Base-by-base conservation (phyloP, 64 coral and sea anemone species). In the Exaiptasia diaphana region DNA sequence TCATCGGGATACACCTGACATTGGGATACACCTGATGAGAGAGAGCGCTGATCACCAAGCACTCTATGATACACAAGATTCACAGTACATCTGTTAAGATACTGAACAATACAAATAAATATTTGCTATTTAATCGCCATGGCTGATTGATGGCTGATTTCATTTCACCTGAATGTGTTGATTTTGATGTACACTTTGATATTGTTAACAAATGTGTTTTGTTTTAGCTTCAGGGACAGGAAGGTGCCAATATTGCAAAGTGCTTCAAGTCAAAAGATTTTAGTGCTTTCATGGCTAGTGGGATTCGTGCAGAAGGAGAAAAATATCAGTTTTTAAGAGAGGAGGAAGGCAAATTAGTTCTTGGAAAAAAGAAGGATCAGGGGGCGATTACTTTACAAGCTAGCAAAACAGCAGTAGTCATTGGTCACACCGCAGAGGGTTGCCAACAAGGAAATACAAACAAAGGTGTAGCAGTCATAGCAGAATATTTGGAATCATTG, bases 381-480 rank as follows among this genome's bases (percentile, higher is more conserved):
- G 87, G 93, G 15, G 76, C 90, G 18, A 23, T 96, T 6, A 90
- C 93, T 0, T 1, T 77, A 35, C 93, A 96, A 39, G 35, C 67
- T 0, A 86, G 75, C 53, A 90, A 90, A 67, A 90, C 75, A 3
- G 93, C 93, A n/a, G 42, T 96, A 67, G 87, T 96, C 36, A 53
- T 96, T 15, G 93, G n/a, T 9, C 87, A 82, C 34, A 68, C 53
- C 31, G 0, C 29, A 1, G 87, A 90, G 54, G 81, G 87, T 2
- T 7, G 59, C 45, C 87, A 90, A 68, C 93, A 96, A 64, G 87
- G 87, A 48, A 96, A 86, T 18, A 18, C 41, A 21, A 96, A 90
- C 48, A 96, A 86, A 46, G 93, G 75, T 61, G 93, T 96, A 17
- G 87, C 29, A 44, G 81, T 86, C n/a, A 96, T 96, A 38, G 93